phyloP scores from a whole-genome alignment of 2,888 invertebrate species.

The Pogonocherus hispidulus region DNA sequence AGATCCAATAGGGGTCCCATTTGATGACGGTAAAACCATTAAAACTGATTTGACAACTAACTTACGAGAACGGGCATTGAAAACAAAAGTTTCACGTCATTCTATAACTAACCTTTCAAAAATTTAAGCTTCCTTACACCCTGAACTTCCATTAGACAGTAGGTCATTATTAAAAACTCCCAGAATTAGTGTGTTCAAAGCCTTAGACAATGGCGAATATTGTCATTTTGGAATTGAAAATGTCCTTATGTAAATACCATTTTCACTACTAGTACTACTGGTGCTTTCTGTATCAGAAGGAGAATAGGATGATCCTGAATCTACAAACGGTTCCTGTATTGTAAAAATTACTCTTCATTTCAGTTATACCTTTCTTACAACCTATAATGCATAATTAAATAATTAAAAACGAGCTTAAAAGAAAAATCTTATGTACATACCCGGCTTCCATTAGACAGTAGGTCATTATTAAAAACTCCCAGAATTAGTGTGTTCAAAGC shows the following conservation, averaged over 20 bases:
- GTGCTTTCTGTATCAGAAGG: too few relatives aligned
- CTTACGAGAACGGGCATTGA: conserved; percentile 19
- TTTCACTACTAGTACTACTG: too few relatives aligned
- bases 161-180: conserved; percentile 16
- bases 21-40: background rate
- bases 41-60: conserved; percentile 20
- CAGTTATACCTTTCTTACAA: too few relatives aligned
- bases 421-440: background rate
- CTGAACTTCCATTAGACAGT: conserved; percentile 24
- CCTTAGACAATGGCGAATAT: conserved; percentile 21
- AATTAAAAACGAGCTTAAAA: too few relatives aligned
- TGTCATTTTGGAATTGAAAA: conserved; percentile 23
- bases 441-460: conserved; percentile 21
- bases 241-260: too few relatives aligned
- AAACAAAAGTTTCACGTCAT: conserved; percentile 16
- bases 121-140: conserved; percentile 9
- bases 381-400: too few relatives aligned
- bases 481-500: background rate
- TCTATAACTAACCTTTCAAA: conserved; percentile 21
- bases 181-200: background rate
- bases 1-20: too few relatives aligned
- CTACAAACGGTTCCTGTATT: too few relatives aligned
- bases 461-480: conserved; percentile 15
- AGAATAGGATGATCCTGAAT: too few relatives aligned
- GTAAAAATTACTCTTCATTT: too few relatives aligned